Evolutionary conservation across 1,140 invertebrate genomes (phyloP).

Genomic region (Achroia grisella): DNA sequence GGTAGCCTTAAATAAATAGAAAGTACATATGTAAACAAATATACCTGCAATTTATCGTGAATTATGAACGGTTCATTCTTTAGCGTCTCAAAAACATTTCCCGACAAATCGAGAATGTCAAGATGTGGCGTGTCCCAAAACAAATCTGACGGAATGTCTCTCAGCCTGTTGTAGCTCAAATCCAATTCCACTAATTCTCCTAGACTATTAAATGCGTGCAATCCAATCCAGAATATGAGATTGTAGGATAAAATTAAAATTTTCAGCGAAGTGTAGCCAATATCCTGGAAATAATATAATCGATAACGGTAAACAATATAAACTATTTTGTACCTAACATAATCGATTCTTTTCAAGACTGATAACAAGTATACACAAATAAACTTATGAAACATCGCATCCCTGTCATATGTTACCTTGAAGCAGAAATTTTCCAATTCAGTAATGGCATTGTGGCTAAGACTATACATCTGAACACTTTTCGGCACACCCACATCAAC

Average conservation of each 20-base stretch:
- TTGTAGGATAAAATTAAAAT: slow-evolving; percentile 63
- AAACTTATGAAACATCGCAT: no score
- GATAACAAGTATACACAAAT: no score
- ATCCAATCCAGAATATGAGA: slow-evolving; percentile 65
- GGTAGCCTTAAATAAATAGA: no score
- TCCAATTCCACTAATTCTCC: slow-evolving; percentile 50
- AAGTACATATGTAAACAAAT: not conserved
- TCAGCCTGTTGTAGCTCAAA: slow-evolving; percentile 55
- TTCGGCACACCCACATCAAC: slow-evolving; percentile 65
- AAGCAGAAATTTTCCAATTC: slow-evolving; percentile 70
- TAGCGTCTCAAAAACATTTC: slow-evolving; percentile 58
- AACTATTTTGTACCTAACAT: not conserved
- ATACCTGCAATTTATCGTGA: slow-evolving; percentile 55
- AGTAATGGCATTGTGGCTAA: slow-evolving; percentile 68
- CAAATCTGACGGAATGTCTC: slow-evolving; percentile 51
- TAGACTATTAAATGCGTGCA: slow-evolving; percentile 61
- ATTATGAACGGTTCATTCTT: slow-evolving; percentile 63
- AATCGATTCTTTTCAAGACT: no score
- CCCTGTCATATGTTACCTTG: slow-evolving; percentile 64
- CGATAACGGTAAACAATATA: not conserved
- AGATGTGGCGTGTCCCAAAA: slow-evolving; percentile 61
- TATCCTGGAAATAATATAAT: slow-evolving; percentile 40
- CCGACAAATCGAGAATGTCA: slow-evolving; percentile 53
- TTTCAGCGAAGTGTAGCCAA: slow-evolving; percentile 46
- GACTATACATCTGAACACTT: slow-evolving; percentile 64